Evolutionary conservation across 2,888 invertebrate species (phyloP).

Genomic region (Pristionchus exspectatus): DNA sequence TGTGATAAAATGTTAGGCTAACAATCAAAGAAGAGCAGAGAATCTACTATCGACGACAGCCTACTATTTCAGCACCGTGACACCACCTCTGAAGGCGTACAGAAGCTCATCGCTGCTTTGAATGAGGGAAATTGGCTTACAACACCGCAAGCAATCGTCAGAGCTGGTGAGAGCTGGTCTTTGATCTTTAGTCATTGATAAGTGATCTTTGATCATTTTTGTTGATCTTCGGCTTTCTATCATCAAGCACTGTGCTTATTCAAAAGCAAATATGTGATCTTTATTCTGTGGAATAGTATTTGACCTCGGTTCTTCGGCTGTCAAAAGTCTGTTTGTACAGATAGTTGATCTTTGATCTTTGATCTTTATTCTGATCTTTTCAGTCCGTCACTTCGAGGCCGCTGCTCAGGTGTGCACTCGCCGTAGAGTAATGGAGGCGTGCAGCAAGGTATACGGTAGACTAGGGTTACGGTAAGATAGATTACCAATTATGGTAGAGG

Average conservation of each 20-base stretch:
- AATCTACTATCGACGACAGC: too few relatives aligned
- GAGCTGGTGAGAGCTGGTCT: constrained; percentile 76
- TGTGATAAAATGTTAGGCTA: too few relatives aligned
- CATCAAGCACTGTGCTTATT: too few relatives aligned
- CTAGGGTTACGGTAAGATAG: not conserved
- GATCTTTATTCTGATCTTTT: not conserved
- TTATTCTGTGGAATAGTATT: too few relatives aligned
- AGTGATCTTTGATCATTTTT: too few relatives aligned
- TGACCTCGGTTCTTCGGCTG: too few relatives aligned
- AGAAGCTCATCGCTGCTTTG: constrained; percentile 49
- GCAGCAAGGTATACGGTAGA: constrained; percentile 43
- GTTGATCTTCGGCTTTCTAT: too few relatives aligned
- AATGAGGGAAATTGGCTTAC: constrained; percentile 79
- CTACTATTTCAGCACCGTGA: not conserved
- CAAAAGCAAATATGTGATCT: too few relatives aligned
- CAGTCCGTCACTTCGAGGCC: constrained; percentile 82
- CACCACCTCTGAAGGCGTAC: not conserved
- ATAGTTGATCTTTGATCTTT: not conserved
- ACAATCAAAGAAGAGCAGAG: too few relatives aligned
- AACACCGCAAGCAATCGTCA: constrained; percentile 80
- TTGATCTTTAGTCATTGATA: constrained; percentile 44
- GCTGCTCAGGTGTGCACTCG: constrained; percentile 78
- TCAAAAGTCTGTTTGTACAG: too few relatives aligned
- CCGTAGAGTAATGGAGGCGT: constrained; percentile 28
- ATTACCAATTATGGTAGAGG: too few relatives aligned